phyloP scores from a whole-genome alignment of 2,888 invertebrate species.

The Iphiclides podalirius region DNA sequence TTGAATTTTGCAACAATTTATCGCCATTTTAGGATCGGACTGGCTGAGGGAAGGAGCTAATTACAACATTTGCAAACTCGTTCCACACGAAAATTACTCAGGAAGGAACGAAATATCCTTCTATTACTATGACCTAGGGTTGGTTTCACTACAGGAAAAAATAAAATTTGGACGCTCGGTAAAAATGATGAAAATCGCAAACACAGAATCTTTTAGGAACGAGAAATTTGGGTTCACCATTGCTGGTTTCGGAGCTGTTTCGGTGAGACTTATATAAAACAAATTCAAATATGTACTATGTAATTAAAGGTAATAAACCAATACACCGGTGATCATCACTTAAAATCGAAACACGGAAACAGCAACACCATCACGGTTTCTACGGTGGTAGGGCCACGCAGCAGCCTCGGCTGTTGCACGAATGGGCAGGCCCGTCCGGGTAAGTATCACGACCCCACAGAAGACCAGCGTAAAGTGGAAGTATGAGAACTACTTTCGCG shows the following conservation, averaged over 20 bases:
- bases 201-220: conserved; percentile 17
- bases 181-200: conserved; percentile 18
- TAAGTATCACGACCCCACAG: too few relatives aligned
- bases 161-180: conserved; percentile 21
- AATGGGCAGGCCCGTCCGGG: too few relatives aligned
- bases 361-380: too few relatives aligned
- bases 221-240: conserved; percentile 17
- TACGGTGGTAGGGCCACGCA: too few relatives aligned
- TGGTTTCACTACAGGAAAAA: conserved; percentile 15
- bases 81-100: conserved; percentile 7
- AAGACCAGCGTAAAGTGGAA: too few relatives aligned
- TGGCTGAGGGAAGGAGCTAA: conserved; percentile 1
- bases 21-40: conserved; percentile 14
- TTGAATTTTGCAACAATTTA: background rate
- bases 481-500: too few relatives aligned
- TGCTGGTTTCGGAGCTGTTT: conserved; percentile 22
- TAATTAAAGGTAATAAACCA: too few relatives aligned
- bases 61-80: conserved; percentile 14
- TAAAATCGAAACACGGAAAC: too few relatives aligned
- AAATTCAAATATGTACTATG: too few relatives aligned
- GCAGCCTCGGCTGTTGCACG: too few relatives aligned
- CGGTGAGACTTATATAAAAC: too few relatives aligned
- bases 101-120: background rate
- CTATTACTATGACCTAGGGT: conserved; percentile 23
- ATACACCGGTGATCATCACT: too few relatives aligned